Evolutionary conservation across 2,888 invertebrate genomes (phyloP).

Genomic region (Monoplex corrugatus): DNA sequence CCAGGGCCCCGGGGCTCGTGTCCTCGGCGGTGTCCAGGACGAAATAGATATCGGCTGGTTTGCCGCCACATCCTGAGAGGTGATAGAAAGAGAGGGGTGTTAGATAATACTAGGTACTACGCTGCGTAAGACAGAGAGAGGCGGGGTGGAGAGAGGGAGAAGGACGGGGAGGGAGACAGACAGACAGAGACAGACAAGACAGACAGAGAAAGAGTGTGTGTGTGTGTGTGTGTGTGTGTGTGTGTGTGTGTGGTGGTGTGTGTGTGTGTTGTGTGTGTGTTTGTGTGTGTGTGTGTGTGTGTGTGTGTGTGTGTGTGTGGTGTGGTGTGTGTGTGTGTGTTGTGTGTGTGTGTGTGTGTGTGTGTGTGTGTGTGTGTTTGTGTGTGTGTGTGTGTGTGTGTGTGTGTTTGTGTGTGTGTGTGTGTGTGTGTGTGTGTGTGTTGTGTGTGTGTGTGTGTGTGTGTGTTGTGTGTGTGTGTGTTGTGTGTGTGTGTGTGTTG

Average conservation of each 20-base stretch:
- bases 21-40: constrained; percentile 58
- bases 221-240: too few relatives aligned
- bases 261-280: too few relatives aligned
- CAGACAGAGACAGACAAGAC: neutral
- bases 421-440: too few relatives aligned
- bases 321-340: neutral
- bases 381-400: too few relatives aligned
- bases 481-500: too few relatives aligned
- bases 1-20: constrained; percentile 41
- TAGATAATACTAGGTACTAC: neutral
- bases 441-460: too few relatives aligned
- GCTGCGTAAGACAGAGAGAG: neutral
- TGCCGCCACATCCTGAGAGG: constrained; percentile 54
- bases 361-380: neutral
- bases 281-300: neutral
- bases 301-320: too few relatives aligned
- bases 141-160: too few relatives aligned
- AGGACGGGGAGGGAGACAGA: neutral
- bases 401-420: neutral
- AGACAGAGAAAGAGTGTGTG: neutral
- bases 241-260: too few relatives aligned
- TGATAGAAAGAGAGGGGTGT: neutral
- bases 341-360: too few relatives aligned
- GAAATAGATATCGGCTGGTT: constrained; percentile 57
- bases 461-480: neutral